Evolutionary conservation across 2,888 invertebrate genomes (phyloP).

Genomic region (Eupithecia tripunctaria): DNA sequence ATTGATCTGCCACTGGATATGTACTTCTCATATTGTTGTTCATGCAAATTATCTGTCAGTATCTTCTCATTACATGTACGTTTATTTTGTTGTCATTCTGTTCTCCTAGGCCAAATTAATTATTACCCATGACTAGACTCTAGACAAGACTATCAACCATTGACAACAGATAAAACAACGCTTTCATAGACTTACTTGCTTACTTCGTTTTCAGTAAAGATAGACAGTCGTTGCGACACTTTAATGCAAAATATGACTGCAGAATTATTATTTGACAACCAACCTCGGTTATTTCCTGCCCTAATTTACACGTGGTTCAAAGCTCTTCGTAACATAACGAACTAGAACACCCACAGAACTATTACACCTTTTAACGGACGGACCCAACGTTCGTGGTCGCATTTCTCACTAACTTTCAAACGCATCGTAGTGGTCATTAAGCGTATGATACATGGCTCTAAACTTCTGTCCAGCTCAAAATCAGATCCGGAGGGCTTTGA

Average conservation of each 20-base stretch:
- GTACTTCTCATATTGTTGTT: neutral
- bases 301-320: constrained; percentile 11
- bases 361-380: constrained; percentile 10
- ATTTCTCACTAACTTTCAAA: constrained; percentile 4
- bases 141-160: neutral
- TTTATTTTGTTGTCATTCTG: neutral
- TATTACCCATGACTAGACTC: neutral
- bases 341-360: constrained; percentile 8
- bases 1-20: neutral
- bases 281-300: neutral
- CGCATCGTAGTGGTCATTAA: neutral
- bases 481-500: neutral
- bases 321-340: constrained; percentile 4
- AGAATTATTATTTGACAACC: neutral
- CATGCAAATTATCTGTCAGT: neutral
- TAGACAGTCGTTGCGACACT: neutral
- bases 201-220: neutral
- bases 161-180: neutral
- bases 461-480: neutral
- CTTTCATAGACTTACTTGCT: neutral
- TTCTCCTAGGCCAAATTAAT: neutral
- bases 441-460: neutral
- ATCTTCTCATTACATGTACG: neutral
- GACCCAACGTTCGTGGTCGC: constrained; percentile 19
- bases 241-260: neutral